These are phyloP conservation scores for Hepsetus odoe DNA, from an alignment of 2,113 vertebrate species.

Conservation along the genomic window DNA sequence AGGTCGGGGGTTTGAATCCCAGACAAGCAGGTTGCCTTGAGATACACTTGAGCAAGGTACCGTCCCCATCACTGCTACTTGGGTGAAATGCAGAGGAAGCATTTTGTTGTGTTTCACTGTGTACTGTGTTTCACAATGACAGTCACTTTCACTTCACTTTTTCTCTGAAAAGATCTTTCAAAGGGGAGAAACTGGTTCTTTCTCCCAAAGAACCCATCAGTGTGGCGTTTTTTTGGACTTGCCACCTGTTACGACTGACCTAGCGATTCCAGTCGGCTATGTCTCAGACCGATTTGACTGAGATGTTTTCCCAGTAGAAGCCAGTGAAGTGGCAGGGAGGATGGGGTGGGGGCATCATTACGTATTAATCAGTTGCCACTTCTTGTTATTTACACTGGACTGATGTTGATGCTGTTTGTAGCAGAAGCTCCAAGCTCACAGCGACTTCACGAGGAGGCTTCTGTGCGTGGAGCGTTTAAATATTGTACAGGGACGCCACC, in stretches of 20 bases:
- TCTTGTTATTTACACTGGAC: slow-evolving; percentile 89
- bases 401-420: slow-evolving; percentile 81
- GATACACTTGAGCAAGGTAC: too few relatives aligned
- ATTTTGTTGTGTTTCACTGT: too few relatives aligned
- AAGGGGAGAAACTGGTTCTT: too few relatives aligned
- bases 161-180: too few relatives aligned
- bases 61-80: too few relatives aligned
- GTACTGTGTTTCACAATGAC: too few relatives aligned
- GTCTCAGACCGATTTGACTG: slow-evolving; percentile 66
- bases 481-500: slow-evolving; percentile 81
- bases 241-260: slow-evolving; percentile 78
- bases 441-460: slow-evolving; percentile 61
- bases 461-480: slow-evolving; percentile 77
- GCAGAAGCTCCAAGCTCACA: slow-evolving; percentile 73
- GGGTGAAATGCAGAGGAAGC: too few relatives aligned
- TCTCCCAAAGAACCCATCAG: too few relatives aligned
- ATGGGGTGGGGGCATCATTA: slow-evolving; percentile 82
- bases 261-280: slow-evolving; percentile 64
- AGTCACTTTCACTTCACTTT: too few relatives aligned
- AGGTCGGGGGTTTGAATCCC: too few relatives aligned
- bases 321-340: slow-evolving; percentile 51
- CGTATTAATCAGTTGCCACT: slow-evolving; percentile 92
- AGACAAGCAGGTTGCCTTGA: too few relatives aligned
- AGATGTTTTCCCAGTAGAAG: slow-evolving; percentile 67
- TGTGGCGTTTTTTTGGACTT: slow-evolving; percentile 28